phyloP scores from a whole-genome alignment of 1,140 invertebrate species.

The Drosophila takahashii region DNA sequence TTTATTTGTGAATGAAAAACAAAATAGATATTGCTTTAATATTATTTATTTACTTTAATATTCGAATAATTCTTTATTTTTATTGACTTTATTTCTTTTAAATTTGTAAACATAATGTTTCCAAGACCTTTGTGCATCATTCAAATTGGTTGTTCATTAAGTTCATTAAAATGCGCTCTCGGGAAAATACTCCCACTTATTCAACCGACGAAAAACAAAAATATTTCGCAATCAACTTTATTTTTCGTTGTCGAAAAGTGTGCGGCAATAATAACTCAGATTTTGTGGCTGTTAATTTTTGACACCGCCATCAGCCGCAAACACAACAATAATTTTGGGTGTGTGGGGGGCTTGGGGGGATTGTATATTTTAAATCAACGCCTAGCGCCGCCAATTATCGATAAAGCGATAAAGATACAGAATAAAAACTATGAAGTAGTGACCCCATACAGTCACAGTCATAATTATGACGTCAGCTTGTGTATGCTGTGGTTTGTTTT shows the following conservation, averaged over 20 bases:
- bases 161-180: neutral
- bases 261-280: constrained; percentile 73
- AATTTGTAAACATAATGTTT: neutral
- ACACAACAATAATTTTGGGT: constrained; percentile 41
- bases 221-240: constrained; percentile 33
- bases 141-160: neutral
- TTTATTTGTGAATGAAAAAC: no score
- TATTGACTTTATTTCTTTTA: no score
- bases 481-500: constrained; percentile 1
- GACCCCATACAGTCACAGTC: constrained; percentile 34
- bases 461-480: constrained; percentile 67
- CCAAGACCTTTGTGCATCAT: neutral
- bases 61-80: no score
- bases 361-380: constrained; percentile 70
- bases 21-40: no score
- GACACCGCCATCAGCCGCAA: constrained; percentile 69
- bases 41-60: no score
- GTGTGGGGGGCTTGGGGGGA: constrained; percentile 5
- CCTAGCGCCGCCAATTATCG: constrained; percentile 72
- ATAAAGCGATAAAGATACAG: constrained; percentile 49
- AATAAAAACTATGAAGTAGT: constrained; percentile 45
- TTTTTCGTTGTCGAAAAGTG: constrained; percentile 57
- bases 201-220: constrained; percentile 1
- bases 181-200: neutral
- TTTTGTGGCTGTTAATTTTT: constrained; percentile 77